These are phyloP conservation scores for Drosophila lacteicornis DNA, from an alignment of 1,140 invertebrate genomes.

Conservation along the genomic window DNA sequence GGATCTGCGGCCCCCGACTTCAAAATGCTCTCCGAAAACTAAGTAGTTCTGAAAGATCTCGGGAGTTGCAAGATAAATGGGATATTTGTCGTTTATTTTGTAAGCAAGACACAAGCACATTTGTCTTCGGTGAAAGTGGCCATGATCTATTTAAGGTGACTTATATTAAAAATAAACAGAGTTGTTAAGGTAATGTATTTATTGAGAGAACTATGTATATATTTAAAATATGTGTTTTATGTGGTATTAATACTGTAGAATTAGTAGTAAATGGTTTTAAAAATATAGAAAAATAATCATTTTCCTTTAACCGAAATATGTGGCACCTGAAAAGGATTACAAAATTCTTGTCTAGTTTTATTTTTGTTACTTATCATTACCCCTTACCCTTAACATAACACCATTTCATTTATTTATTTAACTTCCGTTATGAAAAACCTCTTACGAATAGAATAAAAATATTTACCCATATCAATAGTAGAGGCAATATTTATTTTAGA, in stretches of 20 bases:
- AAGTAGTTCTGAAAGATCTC: slow-evolving; percentile 10
- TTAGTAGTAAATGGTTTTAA: no score
- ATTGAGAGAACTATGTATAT: no score
- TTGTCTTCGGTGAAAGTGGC: slow-evolving; percentile 10
- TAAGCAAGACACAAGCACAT: slow-evolving; percentile 19
- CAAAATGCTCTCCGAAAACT: slow-evolving; percentile 26
- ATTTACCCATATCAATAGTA: background rate
- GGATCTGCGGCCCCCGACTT: slow-evolving; percentile 38
- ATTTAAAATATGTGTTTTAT: background rate
- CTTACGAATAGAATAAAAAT: background rate
- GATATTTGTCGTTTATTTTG: slow-evolving; percentile 36
- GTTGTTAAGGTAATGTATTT: background rate
- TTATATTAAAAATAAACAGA: slow-evolving; percentile 1
- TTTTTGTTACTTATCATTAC: background rate
- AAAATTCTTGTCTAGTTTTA: no score
- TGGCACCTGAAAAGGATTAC: no score
- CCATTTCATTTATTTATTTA: background rate
- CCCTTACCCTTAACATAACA: background rate
- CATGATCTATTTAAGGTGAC: slow-evolving; percentile 1
- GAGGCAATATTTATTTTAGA: slow-evolving; percentile 9
- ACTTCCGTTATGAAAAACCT: background rate
- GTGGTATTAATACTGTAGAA: no score
- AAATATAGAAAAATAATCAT: no score
- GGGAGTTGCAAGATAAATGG: slow-evolving; percentile 23
- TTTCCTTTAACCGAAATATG: background rate